Base-by-base conservation (phyloP, 2,888 invertebrate genomes). In the Andrena minutula region DNA sequence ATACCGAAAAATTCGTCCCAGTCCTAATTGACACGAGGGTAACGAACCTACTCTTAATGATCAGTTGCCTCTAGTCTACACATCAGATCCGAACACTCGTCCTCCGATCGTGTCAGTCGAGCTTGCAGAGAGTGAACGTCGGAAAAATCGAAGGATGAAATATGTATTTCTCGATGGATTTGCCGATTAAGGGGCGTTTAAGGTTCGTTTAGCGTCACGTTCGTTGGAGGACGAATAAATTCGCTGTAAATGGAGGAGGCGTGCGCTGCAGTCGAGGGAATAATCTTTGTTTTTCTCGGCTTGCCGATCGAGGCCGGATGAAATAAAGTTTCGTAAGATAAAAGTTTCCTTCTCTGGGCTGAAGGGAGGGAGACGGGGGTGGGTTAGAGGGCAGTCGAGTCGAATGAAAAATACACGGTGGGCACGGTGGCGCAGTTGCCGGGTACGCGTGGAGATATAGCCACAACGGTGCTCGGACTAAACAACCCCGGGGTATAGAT, bases 401-500 rank as follows among this genome's bases (percentile, higher is more conserved):
- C 60, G 63, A 74, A 83, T 84, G 79, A 85, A 85, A 85, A 85
- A 85, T 83, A 83, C 83, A 85, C n/a, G 68, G 41, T 16, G 74
- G 69, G 26, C 26, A 85, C n/a, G 66, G 41, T 16, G 74, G 69
- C 73, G 60, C 30, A 60, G 72, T 58, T 66, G 70, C 20, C 51
- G 65, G 8, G 10, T 56, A 58, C 70, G 60, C 70, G 71, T 35
- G 12, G 58, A 60, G 64, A 66, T 26, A 35, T 8, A 74, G 51
- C 20, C n/a, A 16, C 30, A 30, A 2, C 10, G 23, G 30, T 20
- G 69, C 66, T 69, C 16, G 72, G 68, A 68, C 86, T 83, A 89
- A 89, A 89, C 87, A 89, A 89, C 85, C 86, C 81, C 63, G 70
- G 81, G 75, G 85, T 86, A 89, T 84, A 88, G 89, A 91, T 91